Evolutionary conservation across 2,113 vertebrate genomes (phyloP).

Genomic region (Onychostoma macrolepis): DNA sequence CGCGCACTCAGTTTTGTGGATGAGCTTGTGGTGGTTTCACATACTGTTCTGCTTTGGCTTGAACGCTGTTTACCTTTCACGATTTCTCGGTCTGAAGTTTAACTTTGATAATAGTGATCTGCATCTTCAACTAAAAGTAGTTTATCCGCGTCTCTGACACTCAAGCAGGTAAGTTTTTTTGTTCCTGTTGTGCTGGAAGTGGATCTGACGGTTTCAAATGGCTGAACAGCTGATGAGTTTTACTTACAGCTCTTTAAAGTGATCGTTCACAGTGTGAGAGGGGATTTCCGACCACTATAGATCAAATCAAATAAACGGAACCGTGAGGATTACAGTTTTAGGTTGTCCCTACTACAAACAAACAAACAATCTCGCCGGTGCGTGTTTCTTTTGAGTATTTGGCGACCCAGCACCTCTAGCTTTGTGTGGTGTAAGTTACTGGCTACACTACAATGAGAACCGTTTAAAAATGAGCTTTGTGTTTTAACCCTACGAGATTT

Average conservation of each 20-base stretch:
- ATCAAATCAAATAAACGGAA: neutral
- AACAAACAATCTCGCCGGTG: neutral
- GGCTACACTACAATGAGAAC: neutral
- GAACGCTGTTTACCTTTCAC: neutral
- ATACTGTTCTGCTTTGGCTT: neutral
- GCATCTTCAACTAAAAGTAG: neutral
- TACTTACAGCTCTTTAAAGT: neutral
- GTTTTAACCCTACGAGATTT: neutral
- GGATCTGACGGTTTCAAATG: neutral
- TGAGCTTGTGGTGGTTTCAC: neutral
- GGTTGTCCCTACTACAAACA: too few relatives aligned
- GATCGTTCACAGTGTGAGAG: neutral
- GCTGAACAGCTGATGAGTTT: neutral
- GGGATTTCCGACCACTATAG: neutral
- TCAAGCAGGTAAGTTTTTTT: slow-evolving; percentile 36
- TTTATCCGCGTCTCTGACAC: neutral
- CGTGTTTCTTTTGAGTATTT: neutral
- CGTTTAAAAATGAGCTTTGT: neutral
- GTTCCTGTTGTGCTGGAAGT: neutral
- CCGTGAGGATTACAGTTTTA: neutral
- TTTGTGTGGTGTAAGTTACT: neutral
- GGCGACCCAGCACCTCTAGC: neutral
- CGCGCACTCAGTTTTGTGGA: neutral
- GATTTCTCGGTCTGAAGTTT: neutral
- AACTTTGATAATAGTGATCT: neutral